Conservation (phyloP, 1,140 invertebrate species). For the Maniola jurtina region DNA sequence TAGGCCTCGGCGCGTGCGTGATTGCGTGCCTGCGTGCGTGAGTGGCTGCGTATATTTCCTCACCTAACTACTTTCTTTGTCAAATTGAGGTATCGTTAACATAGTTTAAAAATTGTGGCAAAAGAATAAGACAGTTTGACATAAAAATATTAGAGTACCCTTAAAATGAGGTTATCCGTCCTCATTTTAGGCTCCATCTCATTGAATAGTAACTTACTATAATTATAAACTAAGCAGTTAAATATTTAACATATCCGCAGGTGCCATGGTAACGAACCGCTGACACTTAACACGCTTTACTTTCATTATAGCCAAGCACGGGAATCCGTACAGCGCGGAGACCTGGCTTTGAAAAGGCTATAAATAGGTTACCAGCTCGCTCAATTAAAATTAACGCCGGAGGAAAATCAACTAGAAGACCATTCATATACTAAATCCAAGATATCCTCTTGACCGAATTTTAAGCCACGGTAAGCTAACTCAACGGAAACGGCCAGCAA, state of each 20-base stretch:
- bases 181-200: too few relatives aligned
- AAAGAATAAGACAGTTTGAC: too few relatives aligned
- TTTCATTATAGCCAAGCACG: slow-evolving; percentile 16
- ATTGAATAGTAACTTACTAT: neutral
- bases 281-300: slow-evolving; percentile 26
- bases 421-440: slow-evolving; percentile 27
- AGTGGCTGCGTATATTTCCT: too few relatives aligned
- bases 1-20: too few relatives aligned
- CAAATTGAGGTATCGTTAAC: too few relatives aligned
- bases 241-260: neutral
- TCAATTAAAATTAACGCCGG: slow-evolving; percentile 38
- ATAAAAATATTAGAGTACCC: too few relatives aligned
- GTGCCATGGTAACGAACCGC: neutral
- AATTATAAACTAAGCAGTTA: neutral
- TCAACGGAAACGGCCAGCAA: too few relatives aligned
- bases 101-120: too few relatives aligned
- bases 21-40: too few relatives aligned
- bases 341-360: slow-evolving; percentile 19
- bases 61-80: too few relatives aligned
- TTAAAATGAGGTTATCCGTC: too few relatives aligned
- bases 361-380: slow-evolving; percentile 37
- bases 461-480: too few relatives aligned
- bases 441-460: neutral
- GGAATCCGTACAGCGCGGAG: slow-evolving; percentile 14
- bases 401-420: slow-evolving; percentile 35